Base-by-base conservation (phyloP, 2,888 invertebrate genomes). In the Himalopsyche anomala region DNA sequence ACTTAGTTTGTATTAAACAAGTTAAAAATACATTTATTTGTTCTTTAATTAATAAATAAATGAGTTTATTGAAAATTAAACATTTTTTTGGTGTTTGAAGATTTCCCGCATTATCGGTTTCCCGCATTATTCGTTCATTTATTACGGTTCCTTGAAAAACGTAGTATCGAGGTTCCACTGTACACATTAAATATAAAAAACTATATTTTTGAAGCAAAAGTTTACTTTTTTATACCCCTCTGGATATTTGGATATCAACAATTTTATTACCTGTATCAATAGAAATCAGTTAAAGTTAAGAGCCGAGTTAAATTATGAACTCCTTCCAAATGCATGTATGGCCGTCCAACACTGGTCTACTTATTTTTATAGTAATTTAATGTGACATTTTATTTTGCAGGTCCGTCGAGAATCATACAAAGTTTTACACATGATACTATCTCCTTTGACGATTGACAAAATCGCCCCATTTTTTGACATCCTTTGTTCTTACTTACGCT, bases 401-500 rank as follows among this genome's bases (percentile, higher is more conserved):
- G 92, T 94, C 12, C 92, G 95, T 62, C 92, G 92, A 88, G 94
- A 94, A 89, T 92, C 94, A 0, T 90, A 95, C 0, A 94, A 94
- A 91, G 93, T 94, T 11, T 89, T 95, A 5, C 92, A 93, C 89
- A 89, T 93, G 38, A 92, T 94, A 84, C 90, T 94, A 4, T 91
- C 91, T 89, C 87, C 89, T 12, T 87, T 91, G 86, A 85, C 89
- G 11, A 85, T 91, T 86, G 93, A 93, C 12, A 94, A 95, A 89
- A 91, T 96, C 17, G 91, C 93, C 69, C 97, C 98, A 12, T 97
- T 97, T 91, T 96, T 96, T 90, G 95, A 95, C 87, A 93, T 96
- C 8, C 92, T 98, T 87, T 95, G 96, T 36, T 96, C 97, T 1
- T 97, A 97, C 91, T 91, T 98, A 81, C 94, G 96, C 84, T 98